Evolutionary conservation across 1,140 invertebrate genomes (phyloP).

Genomic region (Pseudomyrmex gracilis): DNA sequence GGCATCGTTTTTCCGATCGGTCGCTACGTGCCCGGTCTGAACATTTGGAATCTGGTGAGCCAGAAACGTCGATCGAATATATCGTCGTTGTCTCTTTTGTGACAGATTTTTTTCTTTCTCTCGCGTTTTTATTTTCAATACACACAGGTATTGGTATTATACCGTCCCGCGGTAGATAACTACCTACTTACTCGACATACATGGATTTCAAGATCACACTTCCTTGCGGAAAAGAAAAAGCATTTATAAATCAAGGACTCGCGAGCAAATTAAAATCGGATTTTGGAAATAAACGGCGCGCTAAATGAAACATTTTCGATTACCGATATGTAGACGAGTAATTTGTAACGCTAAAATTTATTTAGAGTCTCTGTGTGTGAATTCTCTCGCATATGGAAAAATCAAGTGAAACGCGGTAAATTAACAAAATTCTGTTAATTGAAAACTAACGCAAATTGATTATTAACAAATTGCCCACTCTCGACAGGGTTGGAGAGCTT

Average conservation of each 20-base stretch:
- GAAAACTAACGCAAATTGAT: neutral
- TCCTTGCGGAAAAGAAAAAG: conserved; percentile 22
- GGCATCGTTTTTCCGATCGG: conserved; percentile 96
- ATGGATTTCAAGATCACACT: neutral
- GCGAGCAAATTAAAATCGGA: neutral
- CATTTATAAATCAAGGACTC: neutral
- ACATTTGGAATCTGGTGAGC: conserved; percentile 91
- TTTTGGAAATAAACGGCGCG: neutral
- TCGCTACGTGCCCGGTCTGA: conserved; percentile 92
- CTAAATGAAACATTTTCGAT: neutral
- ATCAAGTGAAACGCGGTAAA: neutral
- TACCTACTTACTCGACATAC: conserved; percentile 1
- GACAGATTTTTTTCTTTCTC: neutral
- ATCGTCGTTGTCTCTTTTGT: conserved; percentile 29
- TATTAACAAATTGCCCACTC: conserved; percentile 28
- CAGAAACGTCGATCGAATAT: neutral
- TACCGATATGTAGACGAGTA: neutral
- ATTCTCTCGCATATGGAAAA: no score
- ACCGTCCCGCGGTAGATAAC: neutral
- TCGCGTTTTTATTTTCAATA: neutral
- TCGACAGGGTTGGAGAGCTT: conserved; percentile 93
- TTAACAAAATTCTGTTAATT: neutral
- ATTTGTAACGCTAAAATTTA: neutral
- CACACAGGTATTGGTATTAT: neutral
- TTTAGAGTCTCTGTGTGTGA: no score